Base-by-base conservation (phyloP, 2,797 vertebrate species). In the Crypturellus tataupa region DNA sequence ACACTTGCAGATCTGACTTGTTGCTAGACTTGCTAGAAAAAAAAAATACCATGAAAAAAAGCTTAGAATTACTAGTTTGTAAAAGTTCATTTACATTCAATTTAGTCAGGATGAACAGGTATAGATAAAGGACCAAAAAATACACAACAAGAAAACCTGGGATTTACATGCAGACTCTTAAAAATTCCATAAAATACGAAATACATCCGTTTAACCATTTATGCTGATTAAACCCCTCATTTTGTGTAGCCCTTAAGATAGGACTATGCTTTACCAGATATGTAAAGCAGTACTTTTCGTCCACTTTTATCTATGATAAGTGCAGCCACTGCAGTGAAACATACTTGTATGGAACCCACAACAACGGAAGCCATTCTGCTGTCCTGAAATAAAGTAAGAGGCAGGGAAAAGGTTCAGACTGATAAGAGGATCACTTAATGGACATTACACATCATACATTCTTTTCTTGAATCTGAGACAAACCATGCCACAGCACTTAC, bases 221-320 rank as follows among this genome's bases (percentile, higher is more conserved):
- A 35, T 39, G 39, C 15, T 24, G 51, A 58, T 37, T 55, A 71
- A 46, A 27, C 24, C 9, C 27, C 14, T 11, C 20, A 37, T 27
- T 85, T 95, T 51, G 35, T n/a, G 17, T 35, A 56, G 55, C 31
- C 55, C 18, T 56, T 56, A 56, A 56, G 31, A 55, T n/a, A 56
- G 18, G 31, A 56, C 18, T 56, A n/a, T 35, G 33, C 73, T 77
- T 79, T 94, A 99, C 99, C 99, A 96, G 99, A 99, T 84, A 99
- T 35, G 44, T 97, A 72, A 59, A 99, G 98, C 3, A 99, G 98
- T 76, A 99, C 72, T 93, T 98, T 99, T 77, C 99, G 97, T 59
- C 99, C 99, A 0, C 98, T 98, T 96, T 95, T 98, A 97, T 99
- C 99, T 98, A 99, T 99, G 93, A 99, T 88, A 16, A 99, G 63